Percentiles rank a stretch among this genome's conserved stretches.
Conservation (phyloP, 2,113 vertebrate genomes). For the Poeciliopsis prolifica region DNA sequence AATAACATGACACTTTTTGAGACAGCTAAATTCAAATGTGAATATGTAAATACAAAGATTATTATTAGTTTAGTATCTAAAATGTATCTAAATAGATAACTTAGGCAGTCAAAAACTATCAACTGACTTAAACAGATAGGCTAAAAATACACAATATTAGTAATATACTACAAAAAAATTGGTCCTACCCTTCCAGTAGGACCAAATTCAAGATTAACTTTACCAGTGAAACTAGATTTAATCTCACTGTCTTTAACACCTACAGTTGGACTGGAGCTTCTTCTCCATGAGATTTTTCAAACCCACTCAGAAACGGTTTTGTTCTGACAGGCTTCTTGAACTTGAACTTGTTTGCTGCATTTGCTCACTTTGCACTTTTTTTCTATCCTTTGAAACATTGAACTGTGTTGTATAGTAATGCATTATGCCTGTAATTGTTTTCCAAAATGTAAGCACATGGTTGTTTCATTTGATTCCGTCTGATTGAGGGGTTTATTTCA, state of each 20-base stretch:
- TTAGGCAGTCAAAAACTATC: slow-evolving; percentile 8
- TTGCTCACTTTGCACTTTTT: slow-evolving; percentile 59
- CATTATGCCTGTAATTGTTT: slow-evolving; percentile 63
- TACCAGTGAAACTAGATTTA: neutral
- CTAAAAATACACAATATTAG: slow-evolving; percentile 3
- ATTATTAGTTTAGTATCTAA: neutral
- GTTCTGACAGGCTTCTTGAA: slow-evolving; percentile 10
- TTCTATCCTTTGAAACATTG: slow-evolving; percentile 40
- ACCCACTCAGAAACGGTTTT: neutral
- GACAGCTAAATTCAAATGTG: slow-evolving; percentile 7
- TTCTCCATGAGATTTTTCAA: neutral
- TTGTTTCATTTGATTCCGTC: slow-evolving; percentile 42
- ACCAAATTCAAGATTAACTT: slow-evolving; percentile 5
- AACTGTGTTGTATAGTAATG: slow-evolving; percentile 54
- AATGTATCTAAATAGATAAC: neutral
- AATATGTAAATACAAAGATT: slow-evolving; percentile 15
- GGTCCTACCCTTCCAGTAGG: neutral
- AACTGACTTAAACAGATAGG: slow-evolving; percentile 11
- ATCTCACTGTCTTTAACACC: slow-evolving; percentile 4
- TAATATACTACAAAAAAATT: neutral
- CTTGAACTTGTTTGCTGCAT: slow-evolving; percentile 51
- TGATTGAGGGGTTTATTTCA: slow-evolving; percentile 28
- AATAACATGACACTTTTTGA: neutral
- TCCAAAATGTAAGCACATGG: slow-evolving; percentile 69
- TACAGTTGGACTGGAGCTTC: neutral